Conservation (phyloP, 2,113 vertebrate genomes). For the Elachura formosa region DNA sequence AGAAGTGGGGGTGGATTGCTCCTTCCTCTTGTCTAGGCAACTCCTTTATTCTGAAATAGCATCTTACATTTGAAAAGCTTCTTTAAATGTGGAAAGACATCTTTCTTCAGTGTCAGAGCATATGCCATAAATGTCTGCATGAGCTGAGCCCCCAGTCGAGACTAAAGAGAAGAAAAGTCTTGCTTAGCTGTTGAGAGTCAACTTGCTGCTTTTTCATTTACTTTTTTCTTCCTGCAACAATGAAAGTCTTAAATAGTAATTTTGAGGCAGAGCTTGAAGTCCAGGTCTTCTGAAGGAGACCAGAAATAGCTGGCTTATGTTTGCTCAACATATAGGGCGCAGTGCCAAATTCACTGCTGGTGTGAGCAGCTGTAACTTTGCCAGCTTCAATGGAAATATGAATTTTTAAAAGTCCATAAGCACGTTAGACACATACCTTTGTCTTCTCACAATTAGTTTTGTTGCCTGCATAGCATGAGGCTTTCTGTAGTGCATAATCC, state of each 20-base stretch:
- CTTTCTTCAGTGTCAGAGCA: neutral
- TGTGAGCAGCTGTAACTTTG: slow-evolving; percentile 45
- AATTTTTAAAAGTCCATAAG: slow-evolving; percentile 53
- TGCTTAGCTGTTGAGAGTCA: neutral
- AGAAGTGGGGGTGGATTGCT: neutral
- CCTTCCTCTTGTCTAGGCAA: neutral
- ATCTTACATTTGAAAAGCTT: neutral
- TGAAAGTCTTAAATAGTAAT: neutral
- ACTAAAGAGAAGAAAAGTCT: neutral
- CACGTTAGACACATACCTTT: slow-evolving; percentile 59
- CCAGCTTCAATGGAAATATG: slow-evolving; percentile 38
- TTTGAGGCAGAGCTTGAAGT: neutral
- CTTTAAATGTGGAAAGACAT: neutral
- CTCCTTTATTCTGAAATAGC: neutral
- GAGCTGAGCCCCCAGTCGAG: neutral
- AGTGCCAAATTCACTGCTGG: slow-evolving; percentile 44
- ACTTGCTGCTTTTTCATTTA: neutral
- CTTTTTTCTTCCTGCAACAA: neutral
- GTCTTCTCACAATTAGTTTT: slow-evolving; percentile 57
- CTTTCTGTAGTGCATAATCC: slow-evolving; percentile 53
- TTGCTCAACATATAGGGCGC: neutral
- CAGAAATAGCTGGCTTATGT: neutral
- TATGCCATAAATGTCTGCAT: neutral
- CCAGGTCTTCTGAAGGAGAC: slow-evolving; percentile 14
- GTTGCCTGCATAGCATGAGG: slow-evolving; percentile 32